phyloP scores from a whole-genome alignment of 23 tunicate species.

The Clavelina lepadiformis region DNA sequence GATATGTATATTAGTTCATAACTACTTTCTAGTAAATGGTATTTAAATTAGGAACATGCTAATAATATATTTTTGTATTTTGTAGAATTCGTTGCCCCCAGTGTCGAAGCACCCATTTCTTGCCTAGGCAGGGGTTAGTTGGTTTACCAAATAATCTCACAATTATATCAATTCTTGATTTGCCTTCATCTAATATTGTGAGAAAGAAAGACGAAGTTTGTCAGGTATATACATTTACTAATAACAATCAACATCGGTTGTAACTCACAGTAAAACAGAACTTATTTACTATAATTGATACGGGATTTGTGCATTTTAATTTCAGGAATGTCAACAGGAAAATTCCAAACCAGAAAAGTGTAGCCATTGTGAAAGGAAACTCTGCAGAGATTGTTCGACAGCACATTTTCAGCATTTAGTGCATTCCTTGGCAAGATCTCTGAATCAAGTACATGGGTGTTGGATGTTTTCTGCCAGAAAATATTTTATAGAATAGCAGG shows the following conservation, averaged over 20 bases:
- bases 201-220: slow-evolving; percentile 7
- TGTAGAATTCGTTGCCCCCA: slow-evolving; percentile 39
- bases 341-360: slow-evolving; percentile 23
- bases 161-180: slow-evolving; percentile 29
- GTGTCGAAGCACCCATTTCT: slow-evolving; percentile 24
- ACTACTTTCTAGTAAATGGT: no score
- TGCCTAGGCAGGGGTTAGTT: slow-evolving; percentile 23
- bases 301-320: no score
- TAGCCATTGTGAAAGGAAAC: slow-evolving; percentile 37
- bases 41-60: no score
- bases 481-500: no score
- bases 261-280: not conserved
- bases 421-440: slow-evolving; percentile 14
- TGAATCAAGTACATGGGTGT: slow-evolving; percentile 21
- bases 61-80: no score
- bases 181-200: slow-evolving; percentile 5
- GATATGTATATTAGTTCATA: no score
- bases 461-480: no score
- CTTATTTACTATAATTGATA: no score
- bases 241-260: not conserved
- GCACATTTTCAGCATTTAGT: slow-evolving; percentile 27
- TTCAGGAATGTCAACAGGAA: slow-evolving; percentile 38
- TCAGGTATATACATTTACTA: slow-evolving; percentile 16
- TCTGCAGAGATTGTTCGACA: slow-evolving; percentile 22
- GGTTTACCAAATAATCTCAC: slow-evolving; percentile 42